Percentiles rank a stretch among this genome's conserved stretches.
Evolutionary conservation across 1,140 invertebrate genomes (phyloP).

Genomic region (Vanessa atalanta): DNA sequence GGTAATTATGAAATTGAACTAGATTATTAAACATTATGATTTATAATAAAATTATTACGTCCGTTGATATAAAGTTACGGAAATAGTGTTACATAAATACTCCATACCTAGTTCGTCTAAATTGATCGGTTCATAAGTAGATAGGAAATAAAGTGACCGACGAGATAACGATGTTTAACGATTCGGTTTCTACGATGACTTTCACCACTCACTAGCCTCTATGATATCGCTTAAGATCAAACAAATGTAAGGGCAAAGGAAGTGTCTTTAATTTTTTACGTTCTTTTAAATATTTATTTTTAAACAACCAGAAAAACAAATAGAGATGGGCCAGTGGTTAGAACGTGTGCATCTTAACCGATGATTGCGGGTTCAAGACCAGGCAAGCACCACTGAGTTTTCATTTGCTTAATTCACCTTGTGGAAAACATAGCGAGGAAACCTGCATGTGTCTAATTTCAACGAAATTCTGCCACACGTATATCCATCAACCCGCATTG

Average conservation of each 20-base stretch:
- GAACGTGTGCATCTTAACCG: too few species aligned
- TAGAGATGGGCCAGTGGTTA: too few species aligned
- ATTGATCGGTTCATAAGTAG: not conserved
- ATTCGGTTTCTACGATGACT: slow-evolving; percentile 41
- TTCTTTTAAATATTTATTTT: not conserved
- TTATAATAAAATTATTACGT: too few species aligned
- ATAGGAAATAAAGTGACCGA: slow-evolving; percentile 26
- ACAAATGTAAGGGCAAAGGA: not conserved
- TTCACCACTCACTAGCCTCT: slow-evolving; percentile 43
- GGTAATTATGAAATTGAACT: too few species aligned
- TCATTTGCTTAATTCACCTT: too few species aligned
- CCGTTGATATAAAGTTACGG: not conserved
- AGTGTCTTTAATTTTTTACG: not conserved
- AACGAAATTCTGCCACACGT: too few species aligned
- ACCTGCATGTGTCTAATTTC: too few species aligned
- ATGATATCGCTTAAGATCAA: slow-evolving; percentile 21
- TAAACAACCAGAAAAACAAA: not conserved
- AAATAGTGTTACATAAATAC: not conserved
- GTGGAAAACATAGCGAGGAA: too few species aligned
- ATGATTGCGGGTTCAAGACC: too few species aligned
- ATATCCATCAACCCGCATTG: too few species aligned
- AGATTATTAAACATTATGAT: too few species aligned
- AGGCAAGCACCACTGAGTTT: too few species aligned
- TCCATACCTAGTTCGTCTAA: not conserved
- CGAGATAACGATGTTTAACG: slow-evolving; percentile 39